A percentile compares a stretch with the other conserved stretches of the same genome.
Evolutionary conservation across 2,888 invertebrate species (phyloP).

Genomic region (Drosophila putrida): DNA sequence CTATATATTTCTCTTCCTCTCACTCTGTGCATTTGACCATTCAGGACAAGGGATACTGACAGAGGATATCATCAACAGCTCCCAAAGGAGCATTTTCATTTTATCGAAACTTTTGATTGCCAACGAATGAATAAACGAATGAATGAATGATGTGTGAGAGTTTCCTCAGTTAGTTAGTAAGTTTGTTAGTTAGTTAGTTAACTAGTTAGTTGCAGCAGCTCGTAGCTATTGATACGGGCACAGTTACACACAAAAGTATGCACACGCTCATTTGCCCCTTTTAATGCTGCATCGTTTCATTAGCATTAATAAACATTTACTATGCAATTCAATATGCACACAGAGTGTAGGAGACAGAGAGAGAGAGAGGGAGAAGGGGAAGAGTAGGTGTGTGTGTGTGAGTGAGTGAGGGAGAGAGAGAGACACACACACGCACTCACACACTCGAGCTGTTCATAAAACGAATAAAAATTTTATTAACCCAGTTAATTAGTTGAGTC

Average conservation of each 20-base stretch:
- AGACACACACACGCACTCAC: background rate
- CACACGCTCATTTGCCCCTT: background rate
- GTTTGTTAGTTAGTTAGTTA: constrained; percentile 15
- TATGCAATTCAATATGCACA: constrained; percentile 51
- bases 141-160: constrained; percentile 38
- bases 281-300: constrained; percentile 32
- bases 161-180: constrained; percentile 11
- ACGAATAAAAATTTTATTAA: constrained; percentile 5
- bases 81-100: constrained; percentile 69
- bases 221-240: constrained; percentile 8
- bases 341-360: background rate
- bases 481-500: constrained; percentile 14
- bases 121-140: constrained; percentile 41
- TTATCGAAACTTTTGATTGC: constrained; percentile 71
- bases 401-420: background rate
- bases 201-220: constrained; percentile 9
- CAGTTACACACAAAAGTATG: constrained; percentile 9
- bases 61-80: constrained; percentile 44
- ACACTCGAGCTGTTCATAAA: background rate
- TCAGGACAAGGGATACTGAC: constrained; percentile 34
- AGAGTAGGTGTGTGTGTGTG: background rate
- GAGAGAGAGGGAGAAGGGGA: background rate
- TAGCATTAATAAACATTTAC: constrained; percentile 65
- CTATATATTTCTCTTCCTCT: background rate
- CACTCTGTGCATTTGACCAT: constrained; percentile 53